A percentile compares a stretch with the other conserved stretches of the same genome.
Conservation (phyloP, 2,797 vertebrate genomes). For the Orestias chungarensis region DNA sequence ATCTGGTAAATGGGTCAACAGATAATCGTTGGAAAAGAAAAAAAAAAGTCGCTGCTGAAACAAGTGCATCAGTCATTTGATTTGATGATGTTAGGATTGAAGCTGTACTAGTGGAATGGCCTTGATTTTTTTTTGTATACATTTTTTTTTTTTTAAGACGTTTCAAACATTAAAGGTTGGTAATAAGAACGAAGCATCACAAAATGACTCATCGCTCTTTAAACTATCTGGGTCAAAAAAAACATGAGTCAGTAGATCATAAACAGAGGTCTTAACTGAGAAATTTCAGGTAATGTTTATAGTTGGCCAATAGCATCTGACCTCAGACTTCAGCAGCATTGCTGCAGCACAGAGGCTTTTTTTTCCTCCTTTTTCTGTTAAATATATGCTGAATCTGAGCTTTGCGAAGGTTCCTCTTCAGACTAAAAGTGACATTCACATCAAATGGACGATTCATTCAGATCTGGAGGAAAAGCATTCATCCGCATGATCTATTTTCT, state of each 20-base stretch:
- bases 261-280: neutral
- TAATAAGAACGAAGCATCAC: neutral
- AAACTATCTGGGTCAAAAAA: neutral
- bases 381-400: neutral
- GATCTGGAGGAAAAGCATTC: neutral
- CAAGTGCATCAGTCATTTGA: no score
- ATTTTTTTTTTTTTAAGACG: no score
- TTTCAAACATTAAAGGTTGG: neutral
- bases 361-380: neutral
- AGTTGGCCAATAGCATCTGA: neutral
- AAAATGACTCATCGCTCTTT: constrained; percentile 12
- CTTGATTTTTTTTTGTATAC: no score
- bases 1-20: constrained; percentile 47
- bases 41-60: no score
- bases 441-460: neutral
- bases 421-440: neutral
- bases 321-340: neutral
- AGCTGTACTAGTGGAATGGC: neutral
- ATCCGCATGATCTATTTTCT: neutral
- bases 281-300: constrained; percentile 10
- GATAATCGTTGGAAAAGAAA: no score
- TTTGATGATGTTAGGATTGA: neutral
- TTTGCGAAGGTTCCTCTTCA: no score
- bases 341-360: neutral
- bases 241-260: constrained; percentile 19